These are phyloP conservation scores for Iselma pallidipennis DNA, from an alignment of 2,888 invertebrate genomes.

Conservation along the genomic window DNA sequence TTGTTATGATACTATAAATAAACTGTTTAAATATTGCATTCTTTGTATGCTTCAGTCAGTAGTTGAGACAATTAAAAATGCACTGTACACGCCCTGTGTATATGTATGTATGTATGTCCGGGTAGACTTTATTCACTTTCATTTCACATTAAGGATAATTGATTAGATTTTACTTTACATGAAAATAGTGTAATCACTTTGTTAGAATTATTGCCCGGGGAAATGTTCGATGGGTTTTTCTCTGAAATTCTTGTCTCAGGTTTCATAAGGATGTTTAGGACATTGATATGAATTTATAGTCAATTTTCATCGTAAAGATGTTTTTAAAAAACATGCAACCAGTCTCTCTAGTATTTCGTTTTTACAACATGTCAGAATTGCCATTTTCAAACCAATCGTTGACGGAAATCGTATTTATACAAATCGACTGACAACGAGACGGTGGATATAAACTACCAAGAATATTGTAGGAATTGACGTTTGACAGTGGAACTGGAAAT, in stretches of 20 bases:
- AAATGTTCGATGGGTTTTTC: background rate
- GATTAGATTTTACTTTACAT: background rate
- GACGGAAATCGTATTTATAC: background rate
- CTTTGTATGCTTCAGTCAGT: background rate
- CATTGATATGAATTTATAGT: background rate
- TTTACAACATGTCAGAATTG: background rate
- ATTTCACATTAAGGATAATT: conserved; percentile 1
- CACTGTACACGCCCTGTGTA: background rate
- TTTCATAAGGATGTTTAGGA: conserved; percentile 1
- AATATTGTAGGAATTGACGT: background rate
- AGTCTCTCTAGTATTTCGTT: too few relatives aligned
- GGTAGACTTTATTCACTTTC: background rate
- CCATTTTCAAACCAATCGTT: background rate
- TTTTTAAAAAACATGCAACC: too few relatives aligned
- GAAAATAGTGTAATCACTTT: background rate
- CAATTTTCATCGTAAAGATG: background rate
- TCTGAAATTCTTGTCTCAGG: background rate
- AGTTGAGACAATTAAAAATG: background rate
- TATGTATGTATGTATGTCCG: too few relatives aligned
- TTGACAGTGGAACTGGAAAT: background rate
- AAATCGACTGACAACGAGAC: too few relatives aligned
- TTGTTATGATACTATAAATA: background rate
- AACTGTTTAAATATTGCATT: background rate
- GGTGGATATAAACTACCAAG: background rate
- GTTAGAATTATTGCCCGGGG: too few relatives aligned